phyloP scores from a whole-genome alignment of 2,797 vertebrate genomes.

The Pteropus rufus region DNA sequence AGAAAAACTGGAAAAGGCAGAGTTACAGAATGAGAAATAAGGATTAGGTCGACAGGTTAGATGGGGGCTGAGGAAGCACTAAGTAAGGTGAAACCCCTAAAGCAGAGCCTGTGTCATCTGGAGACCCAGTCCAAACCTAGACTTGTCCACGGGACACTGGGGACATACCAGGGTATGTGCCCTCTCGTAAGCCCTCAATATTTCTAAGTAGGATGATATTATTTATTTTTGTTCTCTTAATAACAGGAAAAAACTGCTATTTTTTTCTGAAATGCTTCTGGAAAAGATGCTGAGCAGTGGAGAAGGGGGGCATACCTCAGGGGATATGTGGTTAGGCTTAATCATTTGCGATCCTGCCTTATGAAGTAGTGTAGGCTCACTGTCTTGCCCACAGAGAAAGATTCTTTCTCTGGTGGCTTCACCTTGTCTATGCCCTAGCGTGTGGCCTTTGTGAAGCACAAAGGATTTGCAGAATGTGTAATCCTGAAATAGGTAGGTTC shows the following conservation, averaged over 20 bases:
- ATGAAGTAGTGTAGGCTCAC: not conserved
- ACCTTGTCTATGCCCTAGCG: not conserved
- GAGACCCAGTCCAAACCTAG: not conserved
- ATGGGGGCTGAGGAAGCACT: not conserved
- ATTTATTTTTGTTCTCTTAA: conserved; percentile 4
- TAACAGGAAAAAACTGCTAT: not conserved
- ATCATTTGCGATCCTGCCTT: not conserved
- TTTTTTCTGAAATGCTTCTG: not conserved
- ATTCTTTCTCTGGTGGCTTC: not conserved
- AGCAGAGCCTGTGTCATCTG: not conserved
- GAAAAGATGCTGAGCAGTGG: not conserved
- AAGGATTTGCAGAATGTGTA: not conserved
- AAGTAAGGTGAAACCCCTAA: not conserved
- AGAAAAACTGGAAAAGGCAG: not conserved
- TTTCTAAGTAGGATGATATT: not conserved
- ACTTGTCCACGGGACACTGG: not conserved
- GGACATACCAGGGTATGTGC: not conserved
- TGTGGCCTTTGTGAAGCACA: not conserved
- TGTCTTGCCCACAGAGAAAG: not conserved
- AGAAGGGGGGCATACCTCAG: not conserved
- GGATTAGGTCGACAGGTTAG: not conserved
- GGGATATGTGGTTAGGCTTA: not conserved
- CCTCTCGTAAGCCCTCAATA: not conserved
- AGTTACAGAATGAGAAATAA: not conserved
- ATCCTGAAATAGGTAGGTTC: not conserved